Evolutionary conservation across 2,888 invertebrate species (phyloP).

Genomic region (Coecobrya sp.): DNA sequence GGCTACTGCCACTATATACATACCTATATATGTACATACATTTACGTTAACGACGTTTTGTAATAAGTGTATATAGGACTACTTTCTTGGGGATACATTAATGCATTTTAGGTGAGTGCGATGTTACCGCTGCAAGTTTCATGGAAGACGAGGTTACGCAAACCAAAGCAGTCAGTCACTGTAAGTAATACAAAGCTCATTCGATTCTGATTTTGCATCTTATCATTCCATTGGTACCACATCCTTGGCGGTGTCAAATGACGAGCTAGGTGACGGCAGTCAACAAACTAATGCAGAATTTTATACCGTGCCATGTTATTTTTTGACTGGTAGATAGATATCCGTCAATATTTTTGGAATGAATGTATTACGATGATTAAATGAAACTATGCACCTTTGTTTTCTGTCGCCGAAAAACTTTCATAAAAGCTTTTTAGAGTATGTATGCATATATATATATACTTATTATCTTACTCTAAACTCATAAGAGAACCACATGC

Average conservation of each 20-base stretch:
- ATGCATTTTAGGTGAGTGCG: not conserved
- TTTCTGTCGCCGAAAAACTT: too few relatives aligned
- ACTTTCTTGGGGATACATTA: not conserved
- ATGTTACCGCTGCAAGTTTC: not conserved
- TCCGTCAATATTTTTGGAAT: too few relatives aligned
- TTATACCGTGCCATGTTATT: not conserved
- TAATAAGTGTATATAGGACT: too few relatives aligned
- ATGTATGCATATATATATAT: too few relatives aligned
- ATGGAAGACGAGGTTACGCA: not conserved
- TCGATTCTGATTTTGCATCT: not conserved
- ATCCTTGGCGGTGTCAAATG: not conserved
- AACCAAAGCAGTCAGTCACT: slow-evolving; percentile 19
- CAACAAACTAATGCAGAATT: not conserved
- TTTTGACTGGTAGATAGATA: too few relatives aligned
- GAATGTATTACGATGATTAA: too few relatives aligned
- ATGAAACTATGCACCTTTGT: too few relatives aligned
- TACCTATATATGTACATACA: too few relatives aligned
- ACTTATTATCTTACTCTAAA: too few relatives aligned
- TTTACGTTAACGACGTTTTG: not conserved
- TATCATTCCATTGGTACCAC: not conserved
- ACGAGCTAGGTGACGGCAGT: not conserved
- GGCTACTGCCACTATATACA: not conserved
- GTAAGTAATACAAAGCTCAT: slow-evolving; percentile 53
- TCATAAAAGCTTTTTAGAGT: too few relatives aligned
- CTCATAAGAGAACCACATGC: too few relatives aligned